A percentile compares a stretch with the other conserved stretches of the same genome.
phyloP scores from a whole-genome alignment of 2,888 invertebrate genomes.

The Habroteleia sp. region DNA sequence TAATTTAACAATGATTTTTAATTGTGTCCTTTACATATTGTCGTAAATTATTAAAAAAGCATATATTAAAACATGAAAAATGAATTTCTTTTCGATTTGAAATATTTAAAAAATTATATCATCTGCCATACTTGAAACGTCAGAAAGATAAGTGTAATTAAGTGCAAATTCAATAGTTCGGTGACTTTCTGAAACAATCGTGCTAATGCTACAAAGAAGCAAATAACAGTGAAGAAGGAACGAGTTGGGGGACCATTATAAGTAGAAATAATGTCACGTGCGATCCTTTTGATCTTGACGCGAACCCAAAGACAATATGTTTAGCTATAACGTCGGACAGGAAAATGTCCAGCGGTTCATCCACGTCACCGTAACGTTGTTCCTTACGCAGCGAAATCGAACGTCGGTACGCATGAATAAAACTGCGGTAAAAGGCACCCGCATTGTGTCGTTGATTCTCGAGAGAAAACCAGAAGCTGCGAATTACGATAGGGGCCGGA shows the following conservation, averaged over 20 bases:
- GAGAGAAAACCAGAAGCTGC: constrained; percentile 76
- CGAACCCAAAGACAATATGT: constrained; percentile 66
- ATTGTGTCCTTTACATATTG: no score
- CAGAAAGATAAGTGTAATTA: constrained; percentile 8
- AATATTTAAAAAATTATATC: no score
- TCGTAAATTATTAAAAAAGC: no score
- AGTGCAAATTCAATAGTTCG: constrained; percentile 32
- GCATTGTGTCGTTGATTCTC: constrained; percentile 78
- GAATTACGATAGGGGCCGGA: constrained; percentile 79
- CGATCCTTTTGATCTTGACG: constrained; percentile 78
- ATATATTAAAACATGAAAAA: no score
- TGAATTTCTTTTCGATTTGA: no score
- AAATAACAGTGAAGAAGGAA: constrained; percentile 16
- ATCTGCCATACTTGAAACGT: no score
- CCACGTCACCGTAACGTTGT: constrained; percentile 29
- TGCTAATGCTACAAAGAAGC: constrained; percentile 33
- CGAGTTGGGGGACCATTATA: constrained; percentile 71
- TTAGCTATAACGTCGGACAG: constrained; percentile 10
- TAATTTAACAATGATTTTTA: no score
- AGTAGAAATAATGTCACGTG: constrained; percentile 59
- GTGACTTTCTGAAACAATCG: constrained; percentile 28
- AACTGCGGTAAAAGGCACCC: constrained; percentile 76
- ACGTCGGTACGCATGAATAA: constrained; percentile 72
- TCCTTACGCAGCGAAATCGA: constrained; percentile 68
- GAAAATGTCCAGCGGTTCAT: constrained; percentile 48